phyloP scores from a whole-genome alignment of 2,113 vertebrate genomes.

The Apteryx mantelli region DNA sequence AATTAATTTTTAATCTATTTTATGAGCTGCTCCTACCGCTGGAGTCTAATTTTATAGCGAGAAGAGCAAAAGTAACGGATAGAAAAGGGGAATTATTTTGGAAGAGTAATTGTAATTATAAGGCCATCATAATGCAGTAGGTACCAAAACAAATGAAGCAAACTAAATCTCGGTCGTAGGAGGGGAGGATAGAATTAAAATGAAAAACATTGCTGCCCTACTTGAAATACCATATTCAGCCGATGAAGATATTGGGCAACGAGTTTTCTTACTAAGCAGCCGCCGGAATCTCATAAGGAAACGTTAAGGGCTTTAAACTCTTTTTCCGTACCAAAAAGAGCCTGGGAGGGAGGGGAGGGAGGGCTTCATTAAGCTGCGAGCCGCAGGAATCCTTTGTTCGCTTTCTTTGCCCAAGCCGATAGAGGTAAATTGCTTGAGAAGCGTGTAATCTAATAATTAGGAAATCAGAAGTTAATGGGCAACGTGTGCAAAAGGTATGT shows the following conservation, averaged over 20 bases:
- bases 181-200: background rate
- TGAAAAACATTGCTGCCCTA: background rate
- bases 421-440: background rate
- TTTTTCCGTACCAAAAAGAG: background rate
- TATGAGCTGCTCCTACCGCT: background rate
- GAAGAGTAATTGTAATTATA: background rate
- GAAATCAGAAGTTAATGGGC: background rate
- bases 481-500: background rate
- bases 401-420: background rate
- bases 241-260: background rate
- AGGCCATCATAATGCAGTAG: background rate
- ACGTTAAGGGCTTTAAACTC: background rate
- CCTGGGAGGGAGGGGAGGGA: background rate
- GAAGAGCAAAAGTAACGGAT: background rate
- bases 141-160: background rate
- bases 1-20: background rate
- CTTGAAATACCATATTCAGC: background rate
- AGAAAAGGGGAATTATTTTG: background rate
- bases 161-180: background rate
- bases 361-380: background rate
- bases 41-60: background rate
- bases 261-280: background rate
- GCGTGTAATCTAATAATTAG: background rate
- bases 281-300: background rate
- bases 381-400: background rate